These are phyloP conservation scores for Sycobia sp. DNA, from an alignment of 1,140 invertebrate species.

Conservation along the genomic window DNA sequence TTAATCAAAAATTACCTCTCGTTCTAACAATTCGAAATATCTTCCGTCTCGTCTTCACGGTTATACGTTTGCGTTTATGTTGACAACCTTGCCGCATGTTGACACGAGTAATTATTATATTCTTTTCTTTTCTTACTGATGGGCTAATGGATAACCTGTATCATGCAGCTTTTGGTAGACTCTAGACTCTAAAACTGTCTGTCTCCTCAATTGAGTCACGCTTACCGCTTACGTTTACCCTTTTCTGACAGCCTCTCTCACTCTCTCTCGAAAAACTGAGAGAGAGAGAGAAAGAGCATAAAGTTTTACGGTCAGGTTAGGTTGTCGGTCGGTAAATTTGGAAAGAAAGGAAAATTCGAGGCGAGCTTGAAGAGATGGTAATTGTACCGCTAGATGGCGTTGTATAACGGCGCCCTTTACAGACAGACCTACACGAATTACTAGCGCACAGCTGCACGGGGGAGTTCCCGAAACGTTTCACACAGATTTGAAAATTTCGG, in stretches of 20 bases:
- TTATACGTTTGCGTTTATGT: slow-evolving; percentile 10
- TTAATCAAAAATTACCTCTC: slow-evolving; percentile 10
- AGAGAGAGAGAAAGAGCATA: neutral
- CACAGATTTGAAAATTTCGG: too few species aligned
- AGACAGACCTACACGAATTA: too few species aligned
- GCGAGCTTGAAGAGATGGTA: too few species aligned
- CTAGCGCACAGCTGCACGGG: too few species aligned
- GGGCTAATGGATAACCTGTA: neutral
- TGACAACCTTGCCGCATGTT: slow-evolving; percentile 21
- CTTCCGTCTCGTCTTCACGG: slow-evolving; percentile 14
- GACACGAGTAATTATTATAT: too few species aligned
- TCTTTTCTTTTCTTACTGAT: neutral
- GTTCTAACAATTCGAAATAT: neutral
- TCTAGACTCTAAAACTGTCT: neutral
- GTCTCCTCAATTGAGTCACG: neutral
- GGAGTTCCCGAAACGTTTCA: too few species aligned
- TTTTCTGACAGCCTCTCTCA: neutral
- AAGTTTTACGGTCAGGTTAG: too few species aligned
- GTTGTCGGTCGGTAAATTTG: too few species aligned
- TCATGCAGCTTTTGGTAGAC: neutral
- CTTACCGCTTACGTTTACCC: slow-evolving; percentile 7
- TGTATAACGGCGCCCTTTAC: too few species aligned
- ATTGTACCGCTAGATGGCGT: too few species aligned
- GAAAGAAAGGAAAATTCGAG: too few species aligned
- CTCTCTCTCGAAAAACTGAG: neutral